Percentiles rank a stretch among this genome's conserved stretches.
Conservation (phyloP, 2,797 vertebrate species). For the Rachycentron canadum region DNA sequence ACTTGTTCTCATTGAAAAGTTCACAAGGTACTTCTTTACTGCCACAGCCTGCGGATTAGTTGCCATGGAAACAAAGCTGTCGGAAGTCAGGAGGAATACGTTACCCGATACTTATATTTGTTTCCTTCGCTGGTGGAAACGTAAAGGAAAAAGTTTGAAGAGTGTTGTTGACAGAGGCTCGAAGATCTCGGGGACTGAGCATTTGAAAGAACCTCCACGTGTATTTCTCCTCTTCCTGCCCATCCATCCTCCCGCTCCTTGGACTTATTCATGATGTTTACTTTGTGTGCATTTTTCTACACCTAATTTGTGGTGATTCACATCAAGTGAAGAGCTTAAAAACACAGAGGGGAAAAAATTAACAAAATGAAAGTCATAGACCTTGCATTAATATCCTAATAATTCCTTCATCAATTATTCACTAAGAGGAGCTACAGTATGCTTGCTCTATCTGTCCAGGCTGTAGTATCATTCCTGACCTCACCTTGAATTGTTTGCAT, state of each 20-base stretch:
- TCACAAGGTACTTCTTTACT: constrained; percentile 76
- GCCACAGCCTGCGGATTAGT: constrained; percentile 72
- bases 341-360: neutral
- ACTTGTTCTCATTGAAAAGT: constrained; percentile 77
- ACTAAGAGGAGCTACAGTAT: neutral
- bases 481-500: constrained; percentile 51
- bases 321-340: constrained; percentile 1
- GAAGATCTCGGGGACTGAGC: constrained; percentile 25
- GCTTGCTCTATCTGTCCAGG: constrained; percentile 34
- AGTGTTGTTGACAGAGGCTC: constrained; percentile 45
- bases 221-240: constrained; percentile 6
- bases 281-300: neutral
- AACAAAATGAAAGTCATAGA: neutral
- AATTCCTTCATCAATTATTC: constrained; percentile 56
- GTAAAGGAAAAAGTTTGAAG: constrained; percentile 57
- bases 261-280: neutral
- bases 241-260: neutral
- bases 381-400: constrained; percentile 40
- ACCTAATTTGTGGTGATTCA: constrained; percentile 6
- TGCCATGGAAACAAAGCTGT: constrained; percentile 79
- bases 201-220: neutral
- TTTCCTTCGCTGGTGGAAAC: constrained; percentile 42
- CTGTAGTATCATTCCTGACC: constrained; percentile 1
- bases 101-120: constrained; percentile 49
- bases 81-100: constrained; percentile 59